Percentiles rank a stretch among this genome's conserved stretches.
These are phyloP conservation scores for Mythimna vitellina DNA, from an alignment of 2,888 invertebrate species.

Conservation along the genomic window DNA sequence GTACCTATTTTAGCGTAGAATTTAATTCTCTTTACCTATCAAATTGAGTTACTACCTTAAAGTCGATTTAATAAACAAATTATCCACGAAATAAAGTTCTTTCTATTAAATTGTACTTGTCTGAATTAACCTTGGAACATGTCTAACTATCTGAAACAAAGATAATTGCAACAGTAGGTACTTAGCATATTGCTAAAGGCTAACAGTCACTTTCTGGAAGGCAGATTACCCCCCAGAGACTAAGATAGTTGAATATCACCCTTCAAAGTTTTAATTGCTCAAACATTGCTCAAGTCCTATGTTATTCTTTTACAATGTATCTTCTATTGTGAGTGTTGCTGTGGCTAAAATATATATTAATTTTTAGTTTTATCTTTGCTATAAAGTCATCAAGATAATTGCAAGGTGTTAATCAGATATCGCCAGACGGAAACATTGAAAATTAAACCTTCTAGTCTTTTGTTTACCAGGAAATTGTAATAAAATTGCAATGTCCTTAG, in stretches of 20 bases:
- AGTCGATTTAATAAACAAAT: background rate
- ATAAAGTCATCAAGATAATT: constrained; percentile 23
- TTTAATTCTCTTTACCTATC: background rate
- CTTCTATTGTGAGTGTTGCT: background rate
- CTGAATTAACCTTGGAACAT: constrained; percentile 58
- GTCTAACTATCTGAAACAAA: constrained; percentile 55
- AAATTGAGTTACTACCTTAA: background rate
- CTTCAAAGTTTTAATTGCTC: background rate
- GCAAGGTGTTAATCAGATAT: constrained; percentile 16
- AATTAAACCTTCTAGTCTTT: constrained; percentile 6
- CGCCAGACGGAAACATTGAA: constrained; percentile 29
- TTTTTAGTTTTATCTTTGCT: constrained; percentile 24
- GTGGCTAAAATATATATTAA: background rate
- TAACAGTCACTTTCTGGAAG: constrained; percentile 1
- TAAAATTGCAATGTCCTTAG: constrained; percentile 21
- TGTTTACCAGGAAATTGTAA: constrained; percentile 44
- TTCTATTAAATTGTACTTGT: constrained; percentile 6
- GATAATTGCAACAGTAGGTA: constrained; percentile 42
- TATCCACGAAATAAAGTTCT: background rate
- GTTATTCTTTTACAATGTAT: background rate
- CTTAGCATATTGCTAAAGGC: background rate
- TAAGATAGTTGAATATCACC: background rate
- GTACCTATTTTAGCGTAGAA: background rate
- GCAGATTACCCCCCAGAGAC: constrained; percentile 40
- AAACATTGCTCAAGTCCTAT: background rate